A percentile compares a stretch with the other conserved stretches of the same genome.
These are phyloP conservation scores for Athalia rosae DNA, from an alignment of 2,888 invertebrate species.

Conservation along the genomic window DNA sequence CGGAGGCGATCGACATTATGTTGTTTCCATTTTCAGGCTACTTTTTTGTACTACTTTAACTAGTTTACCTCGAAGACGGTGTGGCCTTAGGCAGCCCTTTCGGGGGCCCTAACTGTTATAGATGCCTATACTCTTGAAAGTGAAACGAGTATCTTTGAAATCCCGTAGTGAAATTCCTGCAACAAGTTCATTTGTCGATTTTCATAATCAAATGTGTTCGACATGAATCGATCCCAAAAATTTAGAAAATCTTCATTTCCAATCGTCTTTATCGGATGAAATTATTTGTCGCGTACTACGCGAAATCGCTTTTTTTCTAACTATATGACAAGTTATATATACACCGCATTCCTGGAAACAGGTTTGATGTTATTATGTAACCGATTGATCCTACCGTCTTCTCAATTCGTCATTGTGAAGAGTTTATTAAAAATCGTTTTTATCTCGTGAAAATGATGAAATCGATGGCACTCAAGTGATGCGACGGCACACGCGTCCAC, in stretches of 20 bases:
- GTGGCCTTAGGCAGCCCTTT: slow-evolving; percentile 5
- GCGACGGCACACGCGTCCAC: slow-evolving; percentile 24
- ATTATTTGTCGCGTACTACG: not conserved
- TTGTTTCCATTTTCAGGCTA: too few relatives aligned
- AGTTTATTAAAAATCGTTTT: not conserved
- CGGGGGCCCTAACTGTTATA: too few relatives aligned
- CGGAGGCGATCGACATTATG: too few relatives aligned
- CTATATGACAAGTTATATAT: too few relatives aligned
- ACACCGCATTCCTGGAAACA: too few relatives aligned
- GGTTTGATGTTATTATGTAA: too few relatives aligned
- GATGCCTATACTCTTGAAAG: slow-evolving; percentile 16
- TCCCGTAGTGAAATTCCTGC: not conserved
- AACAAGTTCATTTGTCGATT: too few relatives aligned
- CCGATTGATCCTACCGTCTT: not conserved
- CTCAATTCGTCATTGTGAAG: not conserved
- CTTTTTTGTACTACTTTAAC: too few relatives aligned
- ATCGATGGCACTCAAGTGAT: not conserved
- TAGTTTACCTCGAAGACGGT: not conserved
- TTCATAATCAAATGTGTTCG: not conserved
- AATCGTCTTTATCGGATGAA: not conserved
- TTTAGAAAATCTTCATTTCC: not conserved
- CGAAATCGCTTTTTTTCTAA: too few relatives aligned
- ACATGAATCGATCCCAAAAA: not conserved
- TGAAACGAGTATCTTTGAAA: slow-evolving; percentile 3
- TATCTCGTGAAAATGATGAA: not conserved